Evolutionary conservation across 2,113 vertebrate species (phyloP), one percentile per base, ranked within the genome.

Genomic region (Panthera tigris): DNA sequence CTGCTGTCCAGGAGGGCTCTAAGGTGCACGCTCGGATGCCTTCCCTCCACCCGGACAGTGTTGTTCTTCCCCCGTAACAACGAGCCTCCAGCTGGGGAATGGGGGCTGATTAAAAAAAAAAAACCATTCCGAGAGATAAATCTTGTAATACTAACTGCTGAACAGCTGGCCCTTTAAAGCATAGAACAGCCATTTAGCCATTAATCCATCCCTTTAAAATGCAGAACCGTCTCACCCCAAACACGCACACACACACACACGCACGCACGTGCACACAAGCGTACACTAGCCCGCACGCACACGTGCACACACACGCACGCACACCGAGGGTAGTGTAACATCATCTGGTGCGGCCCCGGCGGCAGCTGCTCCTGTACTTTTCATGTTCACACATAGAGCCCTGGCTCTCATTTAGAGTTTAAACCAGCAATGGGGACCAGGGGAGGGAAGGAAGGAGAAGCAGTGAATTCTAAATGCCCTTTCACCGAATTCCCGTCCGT

Each of bases 101-200:
- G 69, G 65, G 25, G 57, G 6, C n/a, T 31, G 36, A 16, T 82
- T 86, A 93, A 41, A 3, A 66, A 95, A 39, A 39, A 4, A 13
- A 98, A 98, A 97, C 71, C 97, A 97, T 98, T 98, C 97, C 96
- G 93, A 97, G 98, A 98, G 97, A 98, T 99, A 98, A 98, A 98
- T 99, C 98, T 98, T 99, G 97, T 98, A 98, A 98, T 98, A 98
- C 98, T 98, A 98, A 98, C 97, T 19, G 21, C 73, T 63, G 98
- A 99, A 98, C 99, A 99, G 98, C 98, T 99, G 99, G 98, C 96
- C 98, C 90, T 99, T 99, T 98, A 99, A 98, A 98, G 95, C 98
- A 97, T 79, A 89, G 97, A 99, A 98, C 97, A 98, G 96, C 98
- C 98, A 98, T 98, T 98, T 98, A 98, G 96, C 98, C 98, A 99